Evolutionary conservation across 2,797 vertebrate species (phyloP).

Genomic region (Sebastolobus alascanus): DNA sequence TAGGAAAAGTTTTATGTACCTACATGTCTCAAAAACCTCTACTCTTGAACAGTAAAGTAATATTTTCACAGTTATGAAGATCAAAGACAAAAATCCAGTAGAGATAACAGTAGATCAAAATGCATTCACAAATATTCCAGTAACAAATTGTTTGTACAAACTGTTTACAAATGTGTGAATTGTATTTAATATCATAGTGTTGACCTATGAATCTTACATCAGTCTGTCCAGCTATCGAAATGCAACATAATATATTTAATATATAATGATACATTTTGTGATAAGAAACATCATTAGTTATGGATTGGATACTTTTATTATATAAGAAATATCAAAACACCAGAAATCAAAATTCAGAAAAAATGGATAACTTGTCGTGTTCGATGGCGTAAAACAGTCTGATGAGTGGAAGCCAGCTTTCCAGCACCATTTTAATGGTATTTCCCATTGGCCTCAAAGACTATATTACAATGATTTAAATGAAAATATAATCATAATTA

Average conservation of each 20-base stretch:
- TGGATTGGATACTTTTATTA: background rate
- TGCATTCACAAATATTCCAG: background rate
- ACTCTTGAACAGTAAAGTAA: background rate
- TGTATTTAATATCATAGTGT: background rate
- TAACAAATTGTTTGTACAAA: background rate
- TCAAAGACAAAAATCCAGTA: background rate
- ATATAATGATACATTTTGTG: background rate
- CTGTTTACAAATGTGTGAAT: background rate
- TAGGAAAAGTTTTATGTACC: background rate
- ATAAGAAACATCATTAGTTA: background rate
- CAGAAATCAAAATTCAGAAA: background rate
- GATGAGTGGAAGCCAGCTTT: background rate
- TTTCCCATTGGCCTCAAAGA: background rate
- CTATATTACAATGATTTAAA: background rate
- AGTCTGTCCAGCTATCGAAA: background rate
- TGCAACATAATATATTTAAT: background rate
- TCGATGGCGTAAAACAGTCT: background rate
- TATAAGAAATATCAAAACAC: background rate
- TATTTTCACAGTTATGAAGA: background rate
- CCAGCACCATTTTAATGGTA: background rate
- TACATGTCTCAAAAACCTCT: background rate
- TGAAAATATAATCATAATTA: background rate
- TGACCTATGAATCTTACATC: background rate
- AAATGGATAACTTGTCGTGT: background rate
- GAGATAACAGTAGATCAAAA: background rate